Conservation (phyloP, 2,888 invertebrate genomes). For the Ligdia adustata region DNA sequence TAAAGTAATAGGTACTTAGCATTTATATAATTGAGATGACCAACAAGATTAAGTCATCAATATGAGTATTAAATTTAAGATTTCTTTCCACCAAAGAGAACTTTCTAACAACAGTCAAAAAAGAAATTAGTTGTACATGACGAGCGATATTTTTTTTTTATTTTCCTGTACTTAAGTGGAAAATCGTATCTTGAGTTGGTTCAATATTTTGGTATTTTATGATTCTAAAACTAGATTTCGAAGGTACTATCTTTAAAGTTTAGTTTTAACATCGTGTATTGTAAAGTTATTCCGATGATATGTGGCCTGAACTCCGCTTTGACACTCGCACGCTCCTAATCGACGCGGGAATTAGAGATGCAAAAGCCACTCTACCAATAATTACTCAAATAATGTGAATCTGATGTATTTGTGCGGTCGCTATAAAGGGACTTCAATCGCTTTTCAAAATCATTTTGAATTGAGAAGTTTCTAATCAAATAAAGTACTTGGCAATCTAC, state of each 20-base stretch:
- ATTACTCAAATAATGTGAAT: conserved; percentile 62
- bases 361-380: conserved; percentile 62
- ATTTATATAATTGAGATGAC: too few species aligned
- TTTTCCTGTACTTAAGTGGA: neutral
- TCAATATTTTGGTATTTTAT: neutral
- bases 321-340: conserved; percentile 79
- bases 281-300: conserved; percentile 46
- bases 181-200: neutral
- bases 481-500: too few species aligned
- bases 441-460: neutral
- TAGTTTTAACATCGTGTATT: conserved; percentile 50
- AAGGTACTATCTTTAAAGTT: too few species aligned
- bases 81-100: too few species aligned
- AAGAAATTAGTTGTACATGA: neutral
- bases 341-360: conserved; percentile 71
- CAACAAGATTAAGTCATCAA: too few species aligned
- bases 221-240: too few species aligned
- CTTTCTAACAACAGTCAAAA: too few species aligned
- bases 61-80: too few species aligned
- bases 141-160: neutral
- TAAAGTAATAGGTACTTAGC: too few species aligned
- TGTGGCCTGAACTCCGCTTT: conserved; percentile 35
- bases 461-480: neutral
- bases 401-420: conserved; percentile 43
- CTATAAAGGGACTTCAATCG: conserved; percentile 11